Evolutionary conservation across 2,888 invertebrate genomes (phyloP).

Genomic region (Caenorhabditis sinica): DNA sequence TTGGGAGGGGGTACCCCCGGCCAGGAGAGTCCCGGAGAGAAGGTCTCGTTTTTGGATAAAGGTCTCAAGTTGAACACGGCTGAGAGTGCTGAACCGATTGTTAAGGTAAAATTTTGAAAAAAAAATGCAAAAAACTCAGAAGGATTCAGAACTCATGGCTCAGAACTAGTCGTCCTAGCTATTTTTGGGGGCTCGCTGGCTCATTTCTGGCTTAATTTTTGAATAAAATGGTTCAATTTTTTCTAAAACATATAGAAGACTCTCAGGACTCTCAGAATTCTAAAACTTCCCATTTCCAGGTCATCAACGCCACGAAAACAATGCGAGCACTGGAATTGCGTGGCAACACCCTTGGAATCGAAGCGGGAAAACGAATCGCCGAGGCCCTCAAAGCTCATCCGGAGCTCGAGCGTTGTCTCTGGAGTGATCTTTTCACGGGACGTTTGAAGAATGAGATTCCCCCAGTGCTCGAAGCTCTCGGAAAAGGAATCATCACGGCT

Average conservation of each 20-base stretch:
- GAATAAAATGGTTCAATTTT: no score
- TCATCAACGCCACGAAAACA: constrained; percentile 40
- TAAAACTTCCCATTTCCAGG: background rate
- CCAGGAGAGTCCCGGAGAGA: background rate
- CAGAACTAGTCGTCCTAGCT: no score
- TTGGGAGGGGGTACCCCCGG: background rate
- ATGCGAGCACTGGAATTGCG: constrained; percentile 71
- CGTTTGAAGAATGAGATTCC: constrained; percentile 96
- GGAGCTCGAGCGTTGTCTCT: constrained; percentile 87
- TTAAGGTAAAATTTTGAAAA: no score
- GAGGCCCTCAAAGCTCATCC: constrained; percentile 62
- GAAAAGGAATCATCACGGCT: constrained; percentile 90
- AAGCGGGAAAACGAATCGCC: constrained; percentile 73
- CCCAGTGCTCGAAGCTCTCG: constrained; percentile 88
- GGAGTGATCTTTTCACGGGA: constrained; percentile 98
- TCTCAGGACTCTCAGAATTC: no score
- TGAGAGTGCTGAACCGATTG: constrained; percentile 67
- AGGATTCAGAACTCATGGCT: no score
- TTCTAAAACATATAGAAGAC: no score
- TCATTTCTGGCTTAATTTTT: no score
- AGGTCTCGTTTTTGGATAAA: constrained; percentile 64
- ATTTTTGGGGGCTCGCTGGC: no score
- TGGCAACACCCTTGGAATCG: constrained; percentile 80
- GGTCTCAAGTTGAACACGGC: constrained; percentile 64
- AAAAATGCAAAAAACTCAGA: no score